Evolutionary conservation across 2,797 vertebrate genomes (phyloP), one percentile per base, ranked within the genome.

Genomic region (Galago senegalensis): DNA sequence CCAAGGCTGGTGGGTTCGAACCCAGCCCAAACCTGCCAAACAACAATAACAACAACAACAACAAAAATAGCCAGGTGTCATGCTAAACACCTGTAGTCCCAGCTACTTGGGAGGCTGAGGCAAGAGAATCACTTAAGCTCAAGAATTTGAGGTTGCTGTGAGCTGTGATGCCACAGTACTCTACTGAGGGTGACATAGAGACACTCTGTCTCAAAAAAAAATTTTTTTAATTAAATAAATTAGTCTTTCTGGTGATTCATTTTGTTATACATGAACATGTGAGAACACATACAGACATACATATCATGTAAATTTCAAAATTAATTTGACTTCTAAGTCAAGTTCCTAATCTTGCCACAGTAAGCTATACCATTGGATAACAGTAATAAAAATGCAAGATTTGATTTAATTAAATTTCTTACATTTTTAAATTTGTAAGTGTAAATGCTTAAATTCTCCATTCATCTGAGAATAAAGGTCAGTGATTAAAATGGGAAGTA

Each of bases 331-430:
- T 92, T 79, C 9, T 75, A 56, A 37, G 5, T 31, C 4, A 1
- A 76, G 43, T 65, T 79, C 43, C 76, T 84, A 37, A 63, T 84
- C 10, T 34, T 18, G 23, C 29, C 16, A 56, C 9, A 56, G 9
- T 29, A 4, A 93, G 31, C 69, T 79, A 18, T 69, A 27, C 40
- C 40, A 11, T 31, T 69, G 67, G 60, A 34, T 56, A 80, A n/a
- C n/a, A 91, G 25, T 60, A 67, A 76, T 80, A 67, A 87, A 89
- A 88, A 76, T n/a, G 73, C 76, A 69, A 63, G 56, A 14, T 31
- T 61, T 56, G 40, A 4, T 49, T 70, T 72, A 25, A 12, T 46
- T 88, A 20, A 9, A 7, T 82, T n/a, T 60, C 75, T 70, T 61
- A 17, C 65, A 14, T 40, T 80, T 23, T 60, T 60, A 27, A 81